These are phyloP conservation scores for Saccopteryx bilineata DNA, from an alignment of 2,113 vertebrate genomes.

Conservation along the genomic window DNA sequence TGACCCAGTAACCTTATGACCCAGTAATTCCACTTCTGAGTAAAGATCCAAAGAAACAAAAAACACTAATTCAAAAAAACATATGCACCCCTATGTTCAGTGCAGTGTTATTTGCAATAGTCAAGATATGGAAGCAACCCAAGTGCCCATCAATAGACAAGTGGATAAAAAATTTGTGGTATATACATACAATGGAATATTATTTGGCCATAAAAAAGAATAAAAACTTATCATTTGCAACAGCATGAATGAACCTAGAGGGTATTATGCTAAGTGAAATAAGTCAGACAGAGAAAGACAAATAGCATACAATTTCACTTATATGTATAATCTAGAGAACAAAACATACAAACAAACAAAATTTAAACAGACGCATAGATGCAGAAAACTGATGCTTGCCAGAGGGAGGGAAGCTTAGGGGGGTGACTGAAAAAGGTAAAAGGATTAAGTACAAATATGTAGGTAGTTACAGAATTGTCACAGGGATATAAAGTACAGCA, in stretches of 20 bases:
- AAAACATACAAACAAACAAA: background rate
- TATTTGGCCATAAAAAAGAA: background rate
- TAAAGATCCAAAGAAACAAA: background rate
- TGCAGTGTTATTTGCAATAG: background rate
- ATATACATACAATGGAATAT: background rate
- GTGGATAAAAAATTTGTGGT: background rate
- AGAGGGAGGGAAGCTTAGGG: background rate
- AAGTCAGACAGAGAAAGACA: background rate
- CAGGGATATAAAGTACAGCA: background rate
- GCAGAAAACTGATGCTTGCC: background rate
- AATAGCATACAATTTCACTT: background rate
- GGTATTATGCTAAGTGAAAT: background rate
- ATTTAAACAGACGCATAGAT: background rate
- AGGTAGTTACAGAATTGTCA: background rate
- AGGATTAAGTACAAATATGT: background rate
- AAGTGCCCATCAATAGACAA: background rate
- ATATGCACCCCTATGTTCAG: background rate
- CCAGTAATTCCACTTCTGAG: background rate
- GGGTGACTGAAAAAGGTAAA: background rate
- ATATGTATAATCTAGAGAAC: background rate
- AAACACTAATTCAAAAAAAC: background rate
- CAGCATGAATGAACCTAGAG: background rate
- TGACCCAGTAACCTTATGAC: background rate
- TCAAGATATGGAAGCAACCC: background rate
- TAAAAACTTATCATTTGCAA: background rate